Evolutionary conservation across 1,140 invertebrate genomes (phyloP).

Genomic region (Pogonus chalceus): DNA sequence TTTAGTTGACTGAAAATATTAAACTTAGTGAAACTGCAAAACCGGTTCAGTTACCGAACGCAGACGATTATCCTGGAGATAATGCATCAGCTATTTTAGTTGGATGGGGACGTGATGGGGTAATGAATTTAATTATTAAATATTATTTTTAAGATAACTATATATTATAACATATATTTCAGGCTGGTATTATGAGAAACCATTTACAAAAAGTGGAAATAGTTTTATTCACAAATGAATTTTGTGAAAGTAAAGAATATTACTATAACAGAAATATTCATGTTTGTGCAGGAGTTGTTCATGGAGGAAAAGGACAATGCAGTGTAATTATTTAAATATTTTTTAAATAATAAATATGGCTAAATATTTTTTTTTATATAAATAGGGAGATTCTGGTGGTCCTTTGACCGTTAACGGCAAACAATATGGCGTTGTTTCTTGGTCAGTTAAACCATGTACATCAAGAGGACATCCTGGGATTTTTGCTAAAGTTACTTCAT

Average conservation of each 20-base stretch:
- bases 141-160: neutral
- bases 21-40: neutral
- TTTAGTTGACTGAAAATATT: neutral
- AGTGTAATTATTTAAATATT: constrained; percentile 22
- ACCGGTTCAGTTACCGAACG: neutral
- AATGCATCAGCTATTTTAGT: constrained; percentile 4
- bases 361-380: neutral
- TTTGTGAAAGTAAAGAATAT: constrained; percentile 27
- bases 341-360: neutral
- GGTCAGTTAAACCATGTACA: constrained; percentile 38
- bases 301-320: constrained; percentile 37
- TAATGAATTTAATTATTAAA: constrained; percentile 2
- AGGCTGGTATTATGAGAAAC: constrained; percentile 31
- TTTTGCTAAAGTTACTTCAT: constrained; percentile 39
- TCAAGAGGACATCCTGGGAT: constrained; percentile 36
- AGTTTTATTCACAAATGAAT: constrained; percentile 27
- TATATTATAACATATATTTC: constrained; percentile 1
- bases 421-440: constrained; percentile 38
- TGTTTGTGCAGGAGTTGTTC: constrained; percentile 32
- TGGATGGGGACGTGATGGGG: constrained; percentile 14
- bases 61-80: neutral
- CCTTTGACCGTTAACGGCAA: constrained; percentile 29
- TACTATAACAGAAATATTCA: constrained; percentile 22
- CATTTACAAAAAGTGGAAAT: constrained; percentile 33
- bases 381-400: constrained; percentile 37